Percentiles rank a stretch among this genome's conserved stretches.
These are phyloP conservation scores for Ophonus ardosiacus DNA, from an alignment of 2,888 invertebrate genomes.

Conservation along the genomic window DNA sequence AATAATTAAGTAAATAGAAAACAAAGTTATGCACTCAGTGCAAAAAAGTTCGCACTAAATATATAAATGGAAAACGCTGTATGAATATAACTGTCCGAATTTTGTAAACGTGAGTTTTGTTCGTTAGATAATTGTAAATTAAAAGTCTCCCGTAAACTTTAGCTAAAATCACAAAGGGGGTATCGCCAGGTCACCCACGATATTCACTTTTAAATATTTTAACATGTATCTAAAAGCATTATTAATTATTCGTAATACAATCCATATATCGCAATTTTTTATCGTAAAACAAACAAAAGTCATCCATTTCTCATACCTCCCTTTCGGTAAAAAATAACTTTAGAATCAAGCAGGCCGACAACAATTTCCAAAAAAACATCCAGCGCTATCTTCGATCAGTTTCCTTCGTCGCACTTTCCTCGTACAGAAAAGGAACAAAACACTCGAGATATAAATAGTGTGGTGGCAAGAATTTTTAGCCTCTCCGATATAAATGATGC, in stretches of 20 bases:
- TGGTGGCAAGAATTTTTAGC: conserved; percentile 46
- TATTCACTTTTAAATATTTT: too few relatives aligned
- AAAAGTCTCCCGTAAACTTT: too few relatives aligned
- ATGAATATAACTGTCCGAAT: too few relatives aligned
- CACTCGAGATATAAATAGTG: conserved; percentile 52
- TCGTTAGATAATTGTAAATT: too few relatives aligned
- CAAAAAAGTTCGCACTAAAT: too few relatives aligned
- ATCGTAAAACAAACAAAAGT: neutral
- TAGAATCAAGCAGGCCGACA: neutral
- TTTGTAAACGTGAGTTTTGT: too few relatives aligned
- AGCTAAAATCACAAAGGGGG: too few relatives aligned
- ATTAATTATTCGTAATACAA: neutral
- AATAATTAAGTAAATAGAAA: too few relatives aligned
- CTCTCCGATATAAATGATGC: conserved; percentile 51
- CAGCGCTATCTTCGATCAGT: conserved; percentile 14
- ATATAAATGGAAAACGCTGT: too few relatives aligned
- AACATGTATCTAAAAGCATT: neutral
- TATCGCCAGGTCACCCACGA: too few relatives aligned
- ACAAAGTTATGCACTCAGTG: too few relatives aligned
- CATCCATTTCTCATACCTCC: neutral
- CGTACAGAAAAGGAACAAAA: conserved; percentile 26
- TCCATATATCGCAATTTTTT: neutral
- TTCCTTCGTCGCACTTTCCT: conserved; percentile 36
- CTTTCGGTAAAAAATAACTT: neutral
- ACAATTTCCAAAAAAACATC: conserved; percentile 20